Conservation (phyloP, 2,888 invertebrate genomes). For the Drosophila putrida region DNA sequence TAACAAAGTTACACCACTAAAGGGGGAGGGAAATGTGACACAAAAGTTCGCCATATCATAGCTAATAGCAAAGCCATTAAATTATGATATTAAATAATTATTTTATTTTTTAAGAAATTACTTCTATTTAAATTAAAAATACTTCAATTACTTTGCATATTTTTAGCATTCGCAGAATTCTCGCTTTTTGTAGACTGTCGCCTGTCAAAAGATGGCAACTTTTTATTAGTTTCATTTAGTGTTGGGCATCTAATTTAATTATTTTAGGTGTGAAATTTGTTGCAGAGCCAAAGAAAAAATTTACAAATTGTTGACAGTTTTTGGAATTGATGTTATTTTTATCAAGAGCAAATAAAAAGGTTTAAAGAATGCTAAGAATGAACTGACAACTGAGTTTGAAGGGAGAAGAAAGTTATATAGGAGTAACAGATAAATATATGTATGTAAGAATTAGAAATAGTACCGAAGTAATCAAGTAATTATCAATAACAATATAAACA, state of each 20-base stretch:
- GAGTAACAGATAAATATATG: not conserved
- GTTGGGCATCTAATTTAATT: conserved; percentile 60
- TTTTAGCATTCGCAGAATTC: not conserved
- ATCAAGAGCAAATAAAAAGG: conserved; percentile 2
- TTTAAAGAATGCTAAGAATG: not conserved
- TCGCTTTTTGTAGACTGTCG: not conserved
- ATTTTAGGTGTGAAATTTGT: conserved; percentile 47
- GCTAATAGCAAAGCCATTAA: no score
- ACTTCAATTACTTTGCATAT: not conserved
- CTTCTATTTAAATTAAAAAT: not conserved
- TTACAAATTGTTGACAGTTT: conserved; percentile 47
- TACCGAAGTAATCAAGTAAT: not conserved
- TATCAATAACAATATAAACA: no score
- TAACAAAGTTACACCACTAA: no score
- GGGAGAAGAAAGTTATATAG: not conserved
- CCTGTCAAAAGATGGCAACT: conserved; percentile 17
- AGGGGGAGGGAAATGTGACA: no score
- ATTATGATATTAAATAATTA: no score
- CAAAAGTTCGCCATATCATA: no score
- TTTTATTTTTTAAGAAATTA: no score
- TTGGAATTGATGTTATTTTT: conserved; percentile 24
- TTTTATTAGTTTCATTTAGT: conserved; percentile 60
- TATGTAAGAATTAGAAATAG: not conserved
- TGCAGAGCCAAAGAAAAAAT: conserved; percentile 1
- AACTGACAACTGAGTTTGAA: no score